Base-by-base conservation (phyloP, 2,888 invertebrate genomes). In the Aporophyla lueneburgensis region DNA sequence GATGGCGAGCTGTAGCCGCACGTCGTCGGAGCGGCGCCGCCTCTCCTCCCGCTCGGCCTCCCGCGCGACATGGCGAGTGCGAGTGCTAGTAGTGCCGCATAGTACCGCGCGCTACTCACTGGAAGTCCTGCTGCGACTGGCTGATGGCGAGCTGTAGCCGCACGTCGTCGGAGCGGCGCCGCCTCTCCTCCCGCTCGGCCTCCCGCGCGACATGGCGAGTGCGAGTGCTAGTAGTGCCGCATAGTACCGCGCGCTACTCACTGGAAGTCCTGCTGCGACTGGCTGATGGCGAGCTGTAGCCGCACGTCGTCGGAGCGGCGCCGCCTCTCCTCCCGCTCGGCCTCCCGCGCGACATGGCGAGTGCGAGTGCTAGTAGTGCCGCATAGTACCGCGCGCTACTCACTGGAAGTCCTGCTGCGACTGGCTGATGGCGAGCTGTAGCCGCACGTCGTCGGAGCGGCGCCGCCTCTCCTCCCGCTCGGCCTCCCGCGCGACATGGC, bases 321-420 rank as follows among this genome's bases (percentile, higher is more conserved):
- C 92, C 99, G 98, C 87, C 99, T 98, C 95, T 99, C 99, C 94
- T 99, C 99, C 89, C 99, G 98, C 92, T 99, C 99, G 51, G 99
- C 99, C 96, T 99, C 99, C 95, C 99, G 83, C 99, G 98, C 68
- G 99, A 99, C 99, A 99, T 99, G 74, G 99, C 99, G 93, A 99
- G 97, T 67, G 99, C 99, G n/a, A n/a, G 33, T 33, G 33, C 33
- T 33, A 33, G 33, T 33, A 33, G 33, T 33, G 33, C 33, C 3
- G 33, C 5, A 16, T 16, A 33, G 66, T n/a, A 1, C 21, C 0
- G 16, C 5, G 14, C 0, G 51, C 27, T 53, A 67, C 97, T 96
- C 88, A 98, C 98, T 98, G 98, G 95, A 98, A 98, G 96, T 99
- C 99, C 93, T 99, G 98, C 96, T 99, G 98, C 94, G 99, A 99